Percentiles rank a stretch among this genome's conserved stretches.
Conservation (phyloP, 2,888 invertebrate genomes). For the Brachyopa scutellaris region DNA sequence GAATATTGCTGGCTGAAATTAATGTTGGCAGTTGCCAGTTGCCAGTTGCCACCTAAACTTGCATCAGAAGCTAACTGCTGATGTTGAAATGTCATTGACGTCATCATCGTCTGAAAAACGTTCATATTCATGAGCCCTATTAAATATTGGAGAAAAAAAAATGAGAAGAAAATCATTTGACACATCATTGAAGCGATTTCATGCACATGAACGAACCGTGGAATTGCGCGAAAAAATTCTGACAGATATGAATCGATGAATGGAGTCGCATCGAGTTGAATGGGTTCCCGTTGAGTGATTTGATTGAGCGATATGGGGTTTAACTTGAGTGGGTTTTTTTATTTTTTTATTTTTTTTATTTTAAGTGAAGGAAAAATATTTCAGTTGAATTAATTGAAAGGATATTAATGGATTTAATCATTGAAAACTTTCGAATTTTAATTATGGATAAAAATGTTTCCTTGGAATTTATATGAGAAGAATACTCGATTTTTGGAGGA, state of each 20-base stretch:
- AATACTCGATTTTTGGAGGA: too few relatives aligned
- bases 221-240: constrained; percentile 17
- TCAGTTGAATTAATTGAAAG: too few relatives aligned
- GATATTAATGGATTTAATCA: too few relatives aligned
- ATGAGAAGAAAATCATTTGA: constrained; percentile 32
- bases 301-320: constrained; percentile 38
- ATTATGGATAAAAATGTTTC: too few relatives aligned
- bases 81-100: constrained; percentile 25
- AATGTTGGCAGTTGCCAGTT: too few relatives aligned
- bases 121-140: constrained; percentile 13
- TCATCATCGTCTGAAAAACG: background rate
- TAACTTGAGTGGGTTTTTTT: constrained; percentile 9
- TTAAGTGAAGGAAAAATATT: too few relatives aligned
- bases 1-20: too few relatives aligned
- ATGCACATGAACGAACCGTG: constrained; percentile 57
- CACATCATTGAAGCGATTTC: constrained; percentile 50
- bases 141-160: background rate
- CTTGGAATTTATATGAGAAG: too few relatives aligned
- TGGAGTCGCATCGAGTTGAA: constrained; percentile 4
- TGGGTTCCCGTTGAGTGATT: constrained; percentile 29
- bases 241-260: constrained; percentile 42
- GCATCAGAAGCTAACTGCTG: constrained; percentile 39
- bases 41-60: constrained; percentile 11
- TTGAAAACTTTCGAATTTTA: too few relatives aligned
- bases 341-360: too few relatives aligned